phyloP scores from a whole-genome alignment of 1,140 invertebrate genomes.

The Heliconius congener region DNA sequence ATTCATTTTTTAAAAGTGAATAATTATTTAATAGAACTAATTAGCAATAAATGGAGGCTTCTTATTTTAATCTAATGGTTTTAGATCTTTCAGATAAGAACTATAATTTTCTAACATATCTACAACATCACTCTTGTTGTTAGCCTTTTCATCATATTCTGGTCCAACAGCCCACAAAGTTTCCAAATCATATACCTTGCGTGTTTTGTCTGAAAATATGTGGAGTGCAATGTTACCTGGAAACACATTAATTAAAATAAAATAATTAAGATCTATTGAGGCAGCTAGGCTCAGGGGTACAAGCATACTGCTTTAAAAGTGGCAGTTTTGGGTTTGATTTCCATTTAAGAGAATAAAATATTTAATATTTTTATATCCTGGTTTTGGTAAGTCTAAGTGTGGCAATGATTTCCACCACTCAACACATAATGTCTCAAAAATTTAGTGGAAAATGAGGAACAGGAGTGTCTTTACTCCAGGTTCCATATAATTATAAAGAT shows the following conservation, averaged over 20 bases:
- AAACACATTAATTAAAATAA: slow-evolving; percentile 46
- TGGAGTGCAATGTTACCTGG: slow-evolving; percentile 95
- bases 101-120: slow-evolving; percentile 85
- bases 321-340: too few species aligned
- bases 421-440: too few species aligned
- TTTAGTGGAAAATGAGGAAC: too few species aligned
- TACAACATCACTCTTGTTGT: slow-evolving; percentile 82
- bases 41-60: neutral
- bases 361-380: too few species aligned
- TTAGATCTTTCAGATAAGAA: slow-evolving; percentile 83
- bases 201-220: slow-evolving; percentile 87
- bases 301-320: too few species aligned
- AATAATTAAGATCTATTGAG: neutral
- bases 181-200: slow-evolving; percentile 93
- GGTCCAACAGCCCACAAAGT: slow-evolving; percentile 93
- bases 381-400: too few species aligned
- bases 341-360: too few species aligned
- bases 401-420: too few species aligned
- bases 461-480: neutral
- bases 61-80: slow-evolving; percentile 70
- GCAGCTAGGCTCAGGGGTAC: too few species aligned
- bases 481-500: neutral
- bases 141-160: slow-evolving; percentile 88
- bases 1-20: neutral
- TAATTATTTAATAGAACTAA: slow-evolving; percentile 1